A percentile compares a stretch with the other conserved stretches of the same genome.
Conservation (phyloP, 2,888 invertebrate species). For the Coecobrya sp. region DNA sequence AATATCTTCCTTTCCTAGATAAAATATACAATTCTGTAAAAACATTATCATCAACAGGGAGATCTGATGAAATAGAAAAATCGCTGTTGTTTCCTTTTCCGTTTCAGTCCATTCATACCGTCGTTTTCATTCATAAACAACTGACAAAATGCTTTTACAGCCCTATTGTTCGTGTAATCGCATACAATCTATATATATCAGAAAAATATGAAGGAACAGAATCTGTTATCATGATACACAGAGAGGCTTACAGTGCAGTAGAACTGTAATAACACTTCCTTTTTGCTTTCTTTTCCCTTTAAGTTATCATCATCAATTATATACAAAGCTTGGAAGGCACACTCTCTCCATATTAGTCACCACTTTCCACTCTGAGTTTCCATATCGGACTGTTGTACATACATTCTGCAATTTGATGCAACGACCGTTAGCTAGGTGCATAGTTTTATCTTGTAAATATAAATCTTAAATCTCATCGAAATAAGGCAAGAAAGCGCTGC, state of each 20-base stretch:
- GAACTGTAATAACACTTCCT: neutral
- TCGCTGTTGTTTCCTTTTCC: conserved; percentile 75
- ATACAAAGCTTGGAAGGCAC: conserved; percentile 3
- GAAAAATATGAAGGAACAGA: neutral
- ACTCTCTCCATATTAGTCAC: conserved; percentile 57
- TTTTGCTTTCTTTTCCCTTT: neutral
- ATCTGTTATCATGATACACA: neutral
- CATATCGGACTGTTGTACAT: neutral
- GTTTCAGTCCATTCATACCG: conserved; percentile 47
- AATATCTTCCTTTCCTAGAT: conserved; percentile 9
- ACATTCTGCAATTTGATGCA: neutral
- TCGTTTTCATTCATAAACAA: conserved; percentile 33
- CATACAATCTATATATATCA: neutral
- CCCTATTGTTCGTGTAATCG: conserved; percentile 62
- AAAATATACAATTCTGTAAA: conserved; percentile 2
- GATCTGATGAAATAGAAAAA: conserved; percentile 78
- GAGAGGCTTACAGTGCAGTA: neutral
- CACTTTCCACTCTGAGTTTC: neutral
- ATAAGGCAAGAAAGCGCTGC: conserved; percentile 55
- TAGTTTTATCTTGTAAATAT: neutral
- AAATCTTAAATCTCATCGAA: conserved; percentile 54
- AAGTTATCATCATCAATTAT: neutral
- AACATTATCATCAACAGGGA: conserved; percentile 37
- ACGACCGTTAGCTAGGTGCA: neutral
- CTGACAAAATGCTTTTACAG: conserved; percentile 78